Conservation (phyloP, 2,113 vertebrate species). For the Dendrocopos noguchii region DNA sequence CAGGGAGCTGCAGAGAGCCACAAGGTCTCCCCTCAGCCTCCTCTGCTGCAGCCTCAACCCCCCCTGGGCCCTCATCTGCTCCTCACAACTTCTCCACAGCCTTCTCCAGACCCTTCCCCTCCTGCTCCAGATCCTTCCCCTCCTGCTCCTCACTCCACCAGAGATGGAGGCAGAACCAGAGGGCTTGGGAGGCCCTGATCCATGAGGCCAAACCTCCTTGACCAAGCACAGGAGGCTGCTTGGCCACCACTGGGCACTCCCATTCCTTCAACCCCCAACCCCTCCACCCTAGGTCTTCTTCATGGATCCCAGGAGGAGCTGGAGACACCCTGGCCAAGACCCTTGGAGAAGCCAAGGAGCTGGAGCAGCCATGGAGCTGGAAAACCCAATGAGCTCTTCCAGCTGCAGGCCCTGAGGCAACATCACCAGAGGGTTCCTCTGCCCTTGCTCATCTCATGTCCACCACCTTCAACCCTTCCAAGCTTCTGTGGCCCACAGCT, state of each 20-base stretch:
- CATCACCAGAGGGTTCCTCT: not conserved
- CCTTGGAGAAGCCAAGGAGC: too few species aligned
- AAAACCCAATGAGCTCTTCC: too few species aligned
- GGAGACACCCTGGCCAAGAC: not conserved
- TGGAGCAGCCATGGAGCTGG: too few species aligned
- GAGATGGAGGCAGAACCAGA: accelerated
- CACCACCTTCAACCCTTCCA: too few species aligned
- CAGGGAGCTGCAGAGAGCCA: too few species aligned
- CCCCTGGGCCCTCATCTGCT: not conserved
- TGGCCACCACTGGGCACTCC: not conserved
- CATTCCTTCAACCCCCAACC: not conserved
- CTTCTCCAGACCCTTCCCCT: too few species aligned
- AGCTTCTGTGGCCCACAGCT: not conserved
- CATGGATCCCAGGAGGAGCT: accelerated
- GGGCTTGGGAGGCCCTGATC: accelerated
- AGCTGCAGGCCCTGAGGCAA: accelerated
- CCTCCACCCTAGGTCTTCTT: accelerated
- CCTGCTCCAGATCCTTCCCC: too few species aligned
- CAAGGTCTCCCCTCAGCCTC: too few species aligned
- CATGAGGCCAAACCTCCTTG: not conserved
- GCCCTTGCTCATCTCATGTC: not conserved
- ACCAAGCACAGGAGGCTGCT: not conserved
- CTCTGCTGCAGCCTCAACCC: too few species aligned
- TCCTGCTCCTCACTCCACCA: too few species aligned
- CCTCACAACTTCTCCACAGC: too few species aligned